Percentiles rank a stretch among this genome's conserved stretches.
Evolutionary conservation across 1,140 invertebrate genomes (phyloP).

Genomic region (Achatina immaculata): DNA sequence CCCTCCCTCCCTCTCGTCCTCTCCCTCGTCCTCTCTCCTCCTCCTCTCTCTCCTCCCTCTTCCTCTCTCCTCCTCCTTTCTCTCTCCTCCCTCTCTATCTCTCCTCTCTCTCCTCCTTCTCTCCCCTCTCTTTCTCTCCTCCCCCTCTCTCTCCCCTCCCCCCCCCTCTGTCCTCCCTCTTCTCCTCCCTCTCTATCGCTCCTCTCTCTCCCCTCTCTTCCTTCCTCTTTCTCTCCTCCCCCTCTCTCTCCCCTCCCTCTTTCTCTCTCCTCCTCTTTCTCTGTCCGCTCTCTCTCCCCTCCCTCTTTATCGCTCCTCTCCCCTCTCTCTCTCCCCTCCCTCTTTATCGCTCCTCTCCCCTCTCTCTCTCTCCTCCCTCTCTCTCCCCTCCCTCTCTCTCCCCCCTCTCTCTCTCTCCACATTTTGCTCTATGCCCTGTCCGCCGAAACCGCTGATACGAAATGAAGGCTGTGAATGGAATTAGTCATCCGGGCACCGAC

Average conservation of each 20-base stretch:
- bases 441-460: no score
- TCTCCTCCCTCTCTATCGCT: conserved; percentile 8
- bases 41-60: not conserved
- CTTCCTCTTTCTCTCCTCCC: not conserved
- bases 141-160: not conserved
- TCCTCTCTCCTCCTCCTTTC: not conserved
- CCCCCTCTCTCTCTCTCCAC: no score
- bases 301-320: not conserved
- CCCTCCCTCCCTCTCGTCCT: not conserved
- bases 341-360: not conserved
- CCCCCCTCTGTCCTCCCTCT: not conserved
- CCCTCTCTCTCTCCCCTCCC: not conserved
- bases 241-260: conserved; percentile 1
- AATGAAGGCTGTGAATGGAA: no score
- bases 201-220: not conserved
- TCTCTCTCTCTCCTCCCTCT: not conserved
- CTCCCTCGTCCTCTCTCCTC: conserved; percentile 6
- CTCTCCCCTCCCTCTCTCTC: not conserved
- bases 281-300: not conserved
- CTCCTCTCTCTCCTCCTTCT: not conserved
- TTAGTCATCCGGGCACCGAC: no score
- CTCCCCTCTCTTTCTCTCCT: not conserved
- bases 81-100: conserved; percentile 4
- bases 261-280: not conserved
- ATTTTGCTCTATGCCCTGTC: no score